Evolutionary conservation across 2,113 vertebrate genomes (phyloP), one percentile per base, ranked within the genome.

Genomic region (Mesitornis unicolor): DNA sequence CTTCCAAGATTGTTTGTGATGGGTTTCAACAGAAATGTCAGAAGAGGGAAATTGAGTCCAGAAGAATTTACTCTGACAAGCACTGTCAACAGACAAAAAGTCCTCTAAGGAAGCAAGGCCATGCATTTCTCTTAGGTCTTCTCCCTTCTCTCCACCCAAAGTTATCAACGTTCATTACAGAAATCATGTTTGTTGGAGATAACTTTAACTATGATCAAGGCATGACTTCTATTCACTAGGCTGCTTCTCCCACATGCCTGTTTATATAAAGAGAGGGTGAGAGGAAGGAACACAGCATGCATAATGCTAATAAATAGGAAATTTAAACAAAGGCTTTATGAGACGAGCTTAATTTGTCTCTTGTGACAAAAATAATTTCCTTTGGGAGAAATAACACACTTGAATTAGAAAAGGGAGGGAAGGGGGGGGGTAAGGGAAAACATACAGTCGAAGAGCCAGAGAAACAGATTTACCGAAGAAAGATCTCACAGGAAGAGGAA

Each of bases 321-420:
- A 86, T 63, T 78, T 69, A 94, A 94, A 93, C 5, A 22, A 93
- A 70, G 25, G 68, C 79, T 56, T 94, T 71, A 67, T 19, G 51
- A 88, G 76, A 86, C 2, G 11, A 60, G 19, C 25, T 69, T 93
- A 61, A 90, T 79, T 93, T 92, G 51, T 75, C 76, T 63, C 82
- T 63, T 81, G 68, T 68, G 85, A 93, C 51, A 88, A 85, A 94
- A 95, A 76, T 26, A 20, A 88, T 86, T 75, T 86, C 68, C 64
- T 90, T 68, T 60, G n/a, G 47, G 40, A 90, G 64, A 80, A 88
- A 80, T 42, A 89, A 57, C 12, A 70, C 25, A 48, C 63, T 80
- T 57, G 47, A 79, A 86, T 88, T 77, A 75, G 75, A 90, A 83
- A 88, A 82, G 36, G 65, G 54, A 68, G 26, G 16, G 29, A 79